A percentile compares a stretch with the other conserved stretches of the same genome.
These are phyloP conservation scores for Rhagonycha lutea DNA, from an alignment of 2,888 invertebrate genomes.

Conservation along the genomic window DNA sequence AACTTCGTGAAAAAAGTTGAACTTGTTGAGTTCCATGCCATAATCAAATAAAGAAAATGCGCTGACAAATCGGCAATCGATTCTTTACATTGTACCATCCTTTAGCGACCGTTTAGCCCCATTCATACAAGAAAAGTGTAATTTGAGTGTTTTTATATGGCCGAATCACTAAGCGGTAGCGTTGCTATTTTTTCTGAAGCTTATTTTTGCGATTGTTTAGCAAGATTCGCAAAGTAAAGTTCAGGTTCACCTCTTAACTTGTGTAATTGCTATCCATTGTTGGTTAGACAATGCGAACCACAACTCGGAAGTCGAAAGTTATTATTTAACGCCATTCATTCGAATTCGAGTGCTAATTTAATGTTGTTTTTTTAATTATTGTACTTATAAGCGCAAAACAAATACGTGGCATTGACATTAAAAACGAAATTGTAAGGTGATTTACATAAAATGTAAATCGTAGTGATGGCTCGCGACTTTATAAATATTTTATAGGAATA, in stretches of 20 bases:
- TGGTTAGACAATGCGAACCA: not conserved
- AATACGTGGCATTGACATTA: no score
- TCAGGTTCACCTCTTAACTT: not conserved
- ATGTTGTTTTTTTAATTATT: no score
- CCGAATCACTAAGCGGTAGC: not conserved
- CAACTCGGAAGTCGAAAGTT: not conserved
- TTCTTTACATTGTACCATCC: not conserved
- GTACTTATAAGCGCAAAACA: no score
- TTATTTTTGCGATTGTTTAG: not conserved
- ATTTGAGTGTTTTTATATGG: not conserved
- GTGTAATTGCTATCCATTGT: not conserved
- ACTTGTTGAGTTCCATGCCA: not conserved
- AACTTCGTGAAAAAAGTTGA: not conserved
- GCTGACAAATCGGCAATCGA: not conserved
- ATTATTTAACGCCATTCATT: not conserved
- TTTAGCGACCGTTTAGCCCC: not conserved
- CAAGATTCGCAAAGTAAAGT: not conserved
- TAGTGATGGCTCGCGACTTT: no score
- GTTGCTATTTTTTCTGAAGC: not conserved
- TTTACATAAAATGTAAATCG: no score
- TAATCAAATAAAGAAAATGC: not conserved
- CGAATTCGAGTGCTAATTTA: no score
- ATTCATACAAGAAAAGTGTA: not conserved
- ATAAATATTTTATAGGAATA: no score
- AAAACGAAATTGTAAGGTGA: no score